A percentile compares a stretch with the other conserved stretches of the same genome.
Conservation (phyloP, 2,113 vertebrate species). For the Oncorhynchus gorbuscha region DNA sequence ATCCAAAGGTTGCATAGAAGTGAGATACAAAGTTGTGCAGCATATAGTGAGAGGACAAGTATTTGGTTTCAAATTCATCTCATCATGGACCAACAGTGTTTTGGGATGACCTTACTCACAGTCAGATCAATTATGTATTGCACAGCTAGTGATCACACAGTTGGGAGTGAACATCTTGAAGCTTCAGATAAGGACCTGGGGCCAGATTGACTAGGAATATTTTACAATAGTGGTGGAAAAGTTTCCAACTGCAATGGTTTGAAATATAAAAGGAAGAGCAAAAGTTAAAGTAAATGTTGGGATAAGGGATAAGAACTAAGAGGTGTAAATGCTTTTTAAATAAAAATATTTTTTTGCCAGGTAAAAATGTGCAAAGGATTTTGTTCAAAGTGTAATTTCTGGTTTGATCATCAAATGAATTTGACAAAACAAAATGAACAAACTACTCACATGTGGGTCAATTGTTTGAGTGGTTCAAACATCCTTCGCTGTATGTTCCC, state of each 20-base stretch:
- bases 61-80: too few species aligned
- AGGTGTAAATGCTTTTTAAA: background rate
- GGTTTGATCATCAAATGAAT: too few species aligned
- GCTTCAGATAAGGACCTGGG: background rate
- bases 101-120: background rate
- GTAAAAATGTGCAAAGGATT: too few species aligned
- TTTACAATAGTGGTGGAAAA: background rate
- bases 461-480: slow-evolving; percentile 86
- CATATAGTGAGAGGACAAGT: too few species aligned
- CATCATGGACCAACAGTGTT: too few species aligned
- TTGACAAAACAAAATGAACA: too few species aligned
- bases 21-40: too few species aligned
- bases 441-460: slow-evolving; percentile 92
- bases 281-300: background rate
- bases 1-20: too few species aligned
- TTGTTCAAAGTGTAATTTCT: too few species aligned
- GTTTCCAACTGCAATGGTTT: background rate
- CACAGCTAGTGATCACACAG: background rate
- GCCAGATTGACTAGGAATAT: background rate
- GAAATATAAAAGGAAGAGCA: background rate
- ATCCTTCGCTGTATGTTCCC: slow-evolving; percentile 89
- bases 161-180: background rate
- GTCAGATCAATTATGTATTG: background rate
- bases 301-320: background rate
- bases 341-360: too few species aligned